These are phyloP conservation scores for Lochmaea capreae DNA, from an alignment of 2,888 invertebrate species.

Conservation along the genomic window DNA sequence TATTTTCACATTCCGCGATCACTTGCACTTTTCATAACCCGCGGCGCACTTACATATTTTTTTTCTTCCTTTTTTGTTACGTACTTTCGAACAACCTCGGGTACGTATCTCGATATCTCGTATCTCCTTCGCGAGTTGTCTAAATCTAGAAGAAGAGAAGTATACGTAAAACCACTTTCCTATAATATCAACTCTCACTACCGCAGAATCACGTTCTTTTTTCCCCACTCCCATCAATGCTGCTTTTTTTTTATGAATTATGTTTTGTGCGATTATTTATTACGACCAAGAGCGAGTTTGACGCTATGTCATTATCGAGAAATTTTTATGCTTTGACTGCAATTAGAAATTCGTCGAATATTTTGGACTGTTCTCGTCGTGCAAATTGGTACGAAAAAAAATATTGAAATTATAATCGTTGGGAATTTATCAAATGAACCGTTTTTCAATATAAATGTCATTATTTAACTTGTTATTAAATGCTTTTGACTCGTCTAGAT, in stretches of 20 bases:
- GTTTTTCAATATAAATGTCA: neutral
- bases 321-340: constrained; percentile 20
- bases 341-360: constrained; percentile 12
- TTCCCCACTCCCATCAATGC: constrained; percentile 22
- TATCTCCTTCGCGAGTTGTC: constrained; percentile 20
- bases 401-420: neutral
- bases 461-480: no score
- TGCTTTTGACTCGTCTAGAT: no score
- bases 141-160: constrained; percentile 33
- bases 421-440: no score
- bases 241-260: constrained; percentile 14
- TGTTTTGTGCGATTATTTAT: constrained; percentile 10
- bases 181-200: constrained; percentile 45
- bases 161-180: constrained; percentile 47
- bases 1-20: neutral
- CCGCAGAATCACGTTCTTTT: constrained; percentile 38
- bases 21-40: constrained; percentile 14
- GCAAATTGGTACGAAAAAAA: neutral
- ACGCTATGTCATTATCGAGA: constrained; percentile 16
- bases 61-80: neutral
- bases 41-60: neutral
- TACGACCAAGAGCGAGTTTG: constrained; percentile 10
- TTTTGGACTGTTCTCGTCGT: neutral
- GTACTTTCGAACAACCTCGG: constrained; percentile 18
- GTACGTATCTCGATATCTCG: constrained; percentile 16